phyloP scores from a whole-genome alignment of 2,888 invertebrate species.

The Lymantria dispar region DNA sequence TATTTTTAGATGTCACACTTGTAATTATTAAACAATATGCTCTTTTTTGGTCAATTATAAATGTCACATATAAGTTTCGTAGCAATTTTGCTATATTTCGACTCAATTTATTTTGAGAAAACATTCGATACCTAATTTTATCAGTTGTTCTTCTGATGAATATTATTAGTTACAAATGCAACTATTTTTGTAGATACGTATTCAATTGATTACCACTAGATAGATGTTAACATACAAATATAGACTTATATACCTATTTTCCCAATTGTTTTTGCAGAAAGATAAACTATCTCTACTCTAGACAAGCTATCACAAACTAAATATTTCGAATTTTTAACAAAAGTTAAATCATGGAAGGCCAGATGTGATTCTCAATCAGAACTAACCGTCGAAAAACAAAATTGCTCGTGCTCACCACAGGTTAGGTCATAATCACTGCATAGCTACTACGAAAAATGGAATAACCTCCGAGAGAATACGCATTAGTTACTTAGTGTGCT shows the following conservation, averaged over 20 bases:
- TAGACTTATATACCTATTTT: conserved; percentile 55
- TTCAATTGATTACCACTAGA: conserved; percentile 77
- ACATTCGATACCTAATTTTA: conserved; percentile 41
- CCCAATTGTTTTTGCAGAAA: conserved; percentile 72
- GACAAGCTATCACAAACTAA: conserved; percentile 52
- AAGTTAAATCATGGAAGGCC: conserved; percentile 24
- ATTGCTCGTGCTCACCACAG: conserved; percentile 17
- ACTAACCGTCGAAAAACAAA: conserved; percentile 10
- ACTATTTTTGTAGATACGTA: conserved; percentile 81
- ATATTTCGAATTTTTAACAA: conserved; percentile 45
- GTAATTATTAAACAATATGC: conserved; percentile 49
- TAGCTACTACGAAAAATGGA: conserved; percentile 45
- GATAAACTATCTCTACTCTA: conserved; percentile 50
- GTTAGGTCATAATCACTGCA: conserved; percentile 22
- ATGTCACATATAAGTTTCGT: conserved; percentile 47
- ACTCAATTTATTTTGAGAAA: conserved; percentile 36
- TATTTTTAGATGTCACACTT: conserved; percentile 78
- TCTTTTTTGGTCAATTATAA: conserved; percentile 56
- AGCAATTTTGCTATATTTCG: conserved; percentile 40
- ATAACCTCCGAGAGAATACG: conserved; percentile 39
- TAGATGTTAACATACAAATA: conserved; percentile 65
- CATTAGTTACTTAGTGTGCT: neutral
- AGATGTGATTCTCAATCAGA: conserved; percentile 4
- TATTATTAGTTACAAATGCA: conserved; percentile 69
- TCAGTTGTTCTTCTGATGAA: conserved; percentile 50